A percentile compares a stretch with the other conserved stretches of the same genome.
phyloP scores from a whole-genome alignment of 2,113 vertebrate genomes.

The Pygathrix nemaeus region DNA sequence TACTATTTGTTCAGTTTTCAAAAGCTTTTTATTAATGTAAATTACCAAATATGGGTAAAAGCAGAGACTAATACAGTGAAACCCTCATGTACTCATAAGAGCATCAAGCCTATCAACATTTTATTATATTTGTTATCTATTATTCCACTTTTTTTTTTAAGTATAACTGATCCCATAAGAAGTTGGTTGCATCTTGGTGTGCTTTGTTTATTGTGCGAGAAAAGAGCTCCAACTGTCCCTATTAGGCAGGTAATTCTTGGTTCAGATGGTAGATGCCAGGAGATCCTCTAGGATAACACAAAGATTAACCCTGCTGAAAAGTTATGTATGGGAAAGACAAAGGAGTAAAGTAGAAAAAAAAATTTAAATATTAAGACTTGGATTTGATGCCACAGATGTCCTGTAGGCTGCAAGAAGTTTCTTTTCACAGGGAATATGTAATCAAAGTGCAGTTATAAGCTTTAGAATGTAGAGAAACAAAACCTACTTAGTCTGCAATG shows the following conservation, averaged over 20 bases:
- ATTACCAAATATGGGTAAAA: not conserved
- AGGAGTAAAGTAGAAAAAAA: not conserved
- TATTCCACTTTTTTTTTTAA: not conserved
- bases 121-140: not conserved
- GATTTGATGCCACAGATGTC: not conserved
- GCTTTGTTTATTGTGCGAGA: not conserved
- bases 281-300: not conserved
- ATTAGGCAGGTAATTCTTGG: not conserved
- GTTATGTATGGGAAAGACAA: not conserved
- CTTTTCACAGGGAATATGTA: not conserved
- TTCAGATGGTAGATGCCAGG: not conserved
- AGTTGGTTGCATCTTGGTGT: not conserved
- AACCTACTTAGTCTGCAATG: not conserved
- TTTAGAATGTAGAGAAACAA: not conserved
- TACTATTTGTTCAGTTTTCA: constrained; percentile 41
- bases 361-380: not conserved
- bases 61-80: not conserved
- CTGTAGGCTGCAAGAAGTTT: not conserved
- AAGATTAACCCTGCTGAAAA: not conserved
- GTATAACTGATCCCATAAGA: not conserved
- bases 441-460: not conserved
- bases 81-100: not conserved
- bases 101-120: not conserved
- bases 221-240: not conserved
- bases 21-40: constrained; percentile 11